These are phyloP conservation scores for Nothura maculosa DNA, from an alignment of 2,797 vertebrate genomes.

Conservation along the genomic window DNA sequence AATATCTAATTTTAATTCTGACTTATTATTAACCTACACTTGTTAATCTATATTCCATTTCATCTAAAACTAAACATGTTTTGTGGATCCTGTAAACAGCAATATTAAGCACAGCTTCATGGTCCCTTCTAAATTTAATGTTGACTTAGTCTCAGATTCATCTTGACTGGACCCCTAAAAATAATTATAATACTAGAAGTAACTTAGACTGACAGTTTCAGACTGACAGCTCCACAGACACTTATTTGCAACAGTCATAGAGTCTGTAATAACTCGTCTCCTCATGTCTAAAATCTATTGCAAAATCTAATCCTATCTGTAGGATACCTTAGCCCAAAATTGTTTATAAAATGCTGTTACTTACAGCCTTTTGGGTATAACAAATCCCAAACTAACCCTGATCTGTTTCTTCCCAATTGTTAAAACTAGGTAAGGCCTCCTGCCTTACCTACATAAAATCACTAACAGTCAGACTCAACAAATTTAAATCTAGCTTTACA, in stretches of 20 bases:
- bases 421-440: not conserved
- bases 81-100: not conserved
- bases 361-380: not conserved
- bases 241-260: not conserved
- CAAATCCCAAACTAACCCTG: not conserved
- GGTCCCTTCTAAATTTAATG: not conserved
- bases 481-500: not conserved
- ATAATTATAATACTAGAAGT: not conserved
- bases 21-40: not conserved
- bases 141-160: not conserved
- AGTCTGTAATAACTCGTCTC: not conserved
- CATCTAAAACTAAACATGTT: not conserved
- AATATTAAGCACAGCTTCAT: not conserved
- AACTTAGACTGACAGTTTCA: not conserved
- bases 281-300: not conserved
- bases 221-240: not conserved
- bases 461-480: not conserved
- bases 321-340: not conserved
- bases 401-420: not conserved
- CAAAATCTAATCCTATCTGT: not conserved
- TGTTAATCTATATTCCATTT: not conserved
- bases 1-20: not conserved
- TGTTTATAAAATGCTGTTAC: not conserved
- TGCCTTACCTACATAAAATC: not conserved
- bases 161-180: not conserved